Percentiles rank a stretch among this genome's conserved stretches.
Conservation (phyloP, 2,888 invertebrate genomes). For the Philereme transversata region DNA sequence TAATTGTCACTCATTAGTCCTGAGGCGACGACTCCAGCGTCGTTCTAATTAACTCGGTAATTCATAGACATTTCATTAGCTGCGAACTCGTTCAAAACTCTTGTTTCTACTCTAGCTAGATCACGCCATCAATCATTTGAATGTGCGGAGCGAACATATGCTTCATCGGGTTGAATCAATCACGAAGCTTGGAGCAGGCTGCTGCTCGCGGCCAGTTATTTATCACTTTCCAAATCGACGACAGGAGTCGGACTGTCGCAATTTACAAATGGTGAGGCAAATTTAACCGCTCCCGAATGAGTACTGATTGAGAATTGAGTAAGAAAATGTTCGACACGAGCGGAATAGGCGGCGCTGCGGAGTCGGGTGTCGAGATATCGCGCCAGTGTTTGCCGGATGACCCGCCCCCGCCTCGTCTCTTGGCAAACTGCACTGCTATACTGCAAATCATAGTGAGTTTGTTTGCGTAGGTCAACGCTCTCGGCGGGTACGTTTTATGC, state of each 20-base stretch:
- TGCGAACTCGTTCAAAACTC: constrained; percentile 45
- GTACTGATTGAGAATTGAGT: constrained; percentile 52
- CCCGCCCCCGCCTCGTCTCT: constrained; percentile 71
- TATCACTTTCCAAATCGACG: constrained; percentile 64
- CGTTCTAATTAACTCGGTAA: constrained; percentile 70
- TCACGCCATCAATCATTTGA: constrained; percentile 63
- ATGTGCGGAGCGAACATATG: constrained; percentile 60
- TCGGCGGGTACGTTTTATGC: constrained; percentile 74
- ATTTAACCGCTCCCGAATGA: constrained; percentile 46
- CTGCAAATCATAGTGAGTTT: constrained; percentile 80
- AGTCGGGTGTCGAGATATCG: constrained; percentile 68
- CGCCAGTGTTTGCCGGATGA: constrained; percentile 69
- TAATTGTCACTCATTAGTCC: constrained; percentile 79
- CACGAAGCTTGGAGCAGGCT: constrained; percentile 60
- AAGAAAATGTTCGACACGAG: constrained; percentile 47
- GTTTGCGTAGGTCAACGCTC: constrained; percentile 81
- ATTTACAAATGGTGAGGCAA: constrained; percentile 58
- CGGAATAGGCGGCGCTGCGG: constrained; percentile 55
- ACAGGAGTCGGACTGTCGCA: constrained; percentile 60
- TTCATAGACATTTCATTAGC: constrained; percentile 71
- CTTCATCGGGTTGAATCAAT: constrained; percentile 69
- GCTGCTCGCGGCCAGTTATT: constrained; percentile 58
- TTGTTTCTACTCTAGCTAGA: constrained; percentile 41
- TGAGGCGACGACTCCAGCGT: constrained; percentile 66
- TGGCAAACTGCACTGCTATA: constrained; percentile 79